Evolutionary conservation across 1,140 invertebrate genomes (phyloP).

Genomic region (Drosophila bocqueti): DNA sequence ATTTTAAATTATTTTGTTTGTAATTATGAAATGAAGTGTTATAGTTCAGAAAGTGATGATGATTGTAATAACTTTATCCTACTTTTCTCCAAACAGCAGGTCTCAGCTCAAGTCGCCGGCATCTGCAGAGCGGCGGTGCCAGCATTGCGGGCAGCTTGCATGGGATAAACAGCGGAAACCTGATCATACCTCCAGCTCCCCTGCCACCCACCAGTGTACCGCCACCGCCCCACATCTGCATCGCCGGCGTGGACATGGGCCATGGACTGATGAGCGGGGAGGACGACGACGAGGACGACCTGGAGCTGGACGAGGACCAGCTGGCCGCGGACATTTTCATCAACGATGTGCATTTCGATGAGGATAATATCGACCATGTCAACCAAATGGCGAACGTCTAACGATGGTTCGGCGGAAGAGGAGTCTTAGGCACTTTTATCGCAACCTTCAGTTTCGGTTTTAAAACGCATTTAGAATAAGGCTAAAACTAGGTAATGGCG

Average conservation of each 20-base stretch:
- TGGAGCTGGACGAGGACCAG: conserved; percentile 74
- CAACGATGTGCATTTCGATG: conserved; percentile 84
- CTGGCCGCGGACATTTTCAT: conserved; percentile 79
- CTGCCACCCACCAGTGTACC: conserved; percentile 82
- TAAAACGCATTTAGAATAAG: conserved; percentile 68
- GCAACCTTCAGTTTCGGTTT: conserved; percentile 75
- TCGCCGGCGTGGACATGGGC: conserved; percentile 75
- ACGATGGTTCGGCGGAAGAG: conserved; percentile 52
- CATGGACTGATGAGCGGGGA: conserved; percentile 72
- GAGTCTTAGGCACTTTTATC: conserved; percentile 67
- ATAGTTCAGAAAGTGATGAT: too few relatives aligned
- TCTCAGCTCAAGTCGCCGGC: conserved; percentile 83
- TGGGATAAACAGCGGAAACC: conserved; percentile 79
- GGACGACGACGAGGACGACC: conserved; percentile 79
- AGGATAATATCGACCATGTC: conserved; percentile 77
- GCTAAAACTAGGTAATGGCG: conserved; percentile 48
- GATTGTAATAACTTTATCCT: too few relatives aligned
- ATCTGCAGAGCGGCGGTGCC: conserved; percentile 82
- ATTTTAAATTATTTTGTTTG: background rate
- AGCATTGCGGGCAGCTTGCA: conserved; percentile 84
- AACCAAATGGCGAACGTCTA: conserved; percentile 85
- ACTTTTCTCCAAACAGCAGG: conserved; percentile 47
- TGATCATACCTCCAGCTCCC: conserved; percentile 83
- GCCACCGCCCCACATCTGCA: conserved; percentile 83
- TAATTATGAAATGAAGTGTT: background rate